Evolutionary conservation across 2,888 invertebrate species (phyloP), one percentile per base, ranked within the genome.

Genomic region (Mystacides longicornis): DNA sequence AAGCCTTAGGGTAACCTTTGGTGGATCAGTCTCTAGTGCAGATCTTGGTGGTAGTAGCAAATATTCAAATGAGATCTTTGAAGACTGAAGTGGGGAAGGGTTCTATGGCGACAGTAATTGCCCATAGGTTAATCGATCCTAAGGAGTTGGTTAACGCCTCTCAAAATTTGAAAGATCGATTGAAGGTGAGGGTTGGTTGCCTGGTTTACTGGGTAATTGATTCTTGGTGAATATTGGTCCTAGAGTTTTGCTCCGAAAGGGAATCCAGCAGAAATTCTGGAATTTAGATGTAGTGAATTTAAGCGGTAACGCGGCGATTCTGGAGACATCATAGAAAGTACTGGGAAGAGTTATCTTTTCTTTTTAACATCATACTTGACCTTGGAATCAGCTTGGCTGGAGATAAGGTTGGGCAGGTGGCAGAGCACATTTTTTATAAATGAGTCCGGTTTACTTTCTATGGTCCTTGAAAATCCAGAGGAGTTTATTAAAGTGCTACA

Each of bases 31-130:
- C 74, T 72, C 71, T 71, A 72, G 75, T 71, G 73, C 75, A 75
- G 74, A 83, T 81, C 81, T 82, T 82, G 81, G 81, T 83, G 78
- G 79, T 81, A n/a, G n/a, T n/a, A n/a, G n/a, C n/a, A n/a, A n/a
- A n/a, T n/a, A n/a, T n/a, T n/a, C n/a, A n/a, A n/a, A 81, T 72
- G 80, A 79, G 78, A 68, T 67, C 75, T 75, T 78, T 73, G 77
- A 77, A 74, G 77, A 76, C 77, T 77, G 77, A 78, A 68, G 78
- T 77, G 78, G 75, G 72, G 77, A 77, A 78, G 76, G 76, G 81
- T 80, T 81, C 75, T 79, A 76, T 77, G 80, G 78, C 77, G 81
- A 73, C 78, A 77, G 77, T 73, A 69, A 73, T 79, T 78, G 78
- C 71, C 72, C 76, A 73, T 71, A 74, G 74, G 75, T 77, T 68